Evolutionary conservation across 2,888 invertebrate species (phyloP), one percentile per base, ranked within the genome.

Genomic region (Furcula furcula): DNA sequence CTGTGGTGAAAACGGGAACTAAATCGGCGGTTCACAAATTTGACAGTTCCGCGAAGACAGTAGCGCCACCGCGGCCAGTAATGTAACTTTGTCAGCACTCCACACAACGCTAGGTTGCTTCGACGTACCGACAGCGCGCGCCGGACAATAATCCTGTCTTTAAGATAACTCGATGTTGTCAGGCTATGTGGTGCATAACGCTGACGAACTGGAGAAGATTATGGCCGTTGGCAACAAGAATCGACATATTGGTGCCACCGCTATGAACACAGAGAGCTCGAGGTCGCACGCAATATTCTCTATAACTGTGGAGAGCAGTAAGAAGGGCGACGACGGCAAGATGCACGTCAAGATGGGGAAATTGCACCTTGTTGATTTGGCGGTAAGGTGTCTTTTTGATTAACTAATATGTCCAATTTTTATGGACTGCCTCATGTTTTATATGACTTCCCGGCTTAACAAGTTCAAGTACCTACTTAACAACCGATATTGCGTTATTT

Each of bases 231-330:
- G 99, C 34, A 99, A 98, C 77, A 97, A 97, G 82, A 98, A 98
- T 89, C 92, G 99, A 0, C 82, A 84, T 33, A 85, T 81, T 35
- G 76, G 83, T 6, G 95, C 98, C 0, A 99, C 99, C 0, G 95
- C 98, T 51, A 99, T 99, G 98, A 99, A 99, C 81, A 94, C 94
- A 7, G 96, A 97, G 68, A 98, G 98, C 59, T 98, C 98, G 0
- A 90, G 99, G 30, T 98, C 98, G 0, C 99, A 99, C 89, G 98
- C 99, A 5, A 98, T 99, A 59, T 99, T 99, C 88, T 97, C 98
- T 7, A 97, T 99, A 28, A 98, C 98, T 0, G 95, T 99, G 26
- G 99, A 99, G 88, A 96, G 97, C 46, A 97, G 97, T 82, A 95
- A 97, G 74, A 90, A 93, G 35, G 94, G 93, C 0, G 90, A 90